Evolutionary conservation across 2,797 vertebrate species (phyloP).

Genomic region (Oophaga sylvatica): DNA sequence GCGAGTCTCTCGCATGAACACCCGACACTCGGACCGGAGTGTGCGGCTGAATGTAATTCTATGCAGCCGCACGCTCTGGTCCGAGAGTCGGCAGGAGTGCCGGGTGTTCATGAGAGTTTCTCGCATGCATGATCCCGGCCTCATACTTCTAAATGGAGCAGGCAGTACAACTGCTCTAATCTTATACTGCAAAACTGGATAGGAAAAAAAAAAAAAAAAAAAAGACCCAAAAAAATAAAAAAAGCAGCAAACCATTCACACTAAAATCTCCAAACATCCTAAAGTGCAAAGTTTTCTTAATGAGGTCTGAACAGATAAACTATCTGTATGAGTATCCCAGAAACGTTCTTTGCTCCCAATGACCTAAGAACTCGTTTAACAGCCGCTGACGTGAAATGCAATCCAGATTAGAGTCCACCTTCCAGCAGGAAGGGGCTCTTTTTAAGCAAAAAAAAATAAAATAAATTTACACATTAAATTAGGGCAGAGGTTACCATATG

Average conservation of each 20-base stretch:
- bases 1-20: too few relatives aligned
- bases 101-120: too few relatives aligned
- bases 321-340: conserved; percentile 22
- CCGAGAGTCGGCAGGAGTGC: too few relatives aligned
- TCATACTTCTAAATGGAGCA: neutral
- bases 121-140: too few relatives aligned
- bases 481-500: neutral
- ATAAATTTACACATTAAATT: neutral
- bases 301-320: conserved; percentile 55
- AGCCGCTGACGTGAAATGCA: conserved; percentile 15
- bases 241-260: conserved; percentile 52
- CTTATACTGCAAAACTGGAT: neutral
- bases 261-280: conserved; percentile 31
- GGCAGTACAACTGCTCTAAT: neutral
- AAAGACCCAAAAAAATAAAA: neutral
- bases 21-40: too few relatives aligned
- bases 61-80: too few relatives aligned
- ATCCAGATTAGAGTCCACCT: neutral
- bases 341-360: conserved; percentile 34
- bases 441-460: conserved; percentile 36
- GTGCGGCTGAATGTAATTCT: too few relatives aligned
- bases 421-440: conserved; percentile 55
- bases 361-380: conserved; percentile 7
- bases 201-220: neutral
- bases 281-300: conserved; percentile 55